These are phyloP conservation scores for Drosophila lacicola DNA, from an alignment of 2,888 invertebrate genomes.

Conservation along the genomic window DNA sequence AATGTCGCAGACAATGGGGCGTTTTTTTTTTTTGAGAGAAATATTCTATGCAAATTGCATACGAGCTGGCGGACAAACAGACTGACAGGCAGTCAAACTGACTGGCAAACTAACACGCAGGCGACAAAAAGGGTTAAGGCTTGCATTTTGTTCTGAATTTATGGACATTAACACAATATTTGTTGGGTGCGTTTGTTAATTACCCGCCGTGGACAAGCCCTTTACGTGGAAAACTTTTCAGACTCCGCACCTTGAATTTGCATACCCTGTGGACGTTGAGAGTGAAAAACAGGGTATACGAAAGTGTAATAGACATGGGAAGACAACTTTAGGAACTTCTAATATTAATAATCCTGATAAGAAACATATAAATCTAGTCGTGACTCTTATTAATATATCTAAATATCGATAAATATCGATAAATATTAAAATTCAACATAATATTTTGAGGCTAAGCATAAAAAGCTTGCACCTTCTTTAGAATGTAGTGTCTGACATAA, in stretches of 20 bases:
- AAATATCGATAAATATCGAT: too few species aligned
- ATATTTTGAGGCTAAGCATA: not conserved
- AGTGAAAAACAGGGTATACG: too few species aligned
- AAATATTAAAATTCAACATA: not conserved
- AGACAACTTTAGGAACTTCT: too few species aligned
- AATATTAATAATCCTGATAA: too few species aligned
- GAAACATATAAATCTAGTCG: too few species aligned
- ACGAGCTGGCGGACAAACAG: not conserved
- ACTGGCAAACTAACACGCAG: slow-evolving; percentile 16
- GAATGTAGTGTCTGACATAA: too few species aligned
- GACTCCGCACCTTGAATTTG: not conserved
- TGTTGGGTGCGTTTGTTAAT: slow-evolving; percentile 55
- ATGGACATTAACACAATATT: slow-evolving; percentile 74
- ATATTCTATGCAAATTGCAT: slow-evolving; percentile 70
- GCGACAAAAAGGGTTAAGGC: slow-evolving; percentile 66
- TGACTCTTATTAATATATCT: too few species aligned
- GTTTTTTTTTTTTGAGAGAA: slow-evolving; percentile 54
- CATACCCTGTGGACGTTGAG: not conserved
- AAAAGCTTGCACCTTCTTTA: too few species aligned
- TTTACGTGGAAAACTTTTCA: slow-evolving; percentile 49
- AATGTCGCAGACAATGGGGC: slow-evolving; percentile 76
- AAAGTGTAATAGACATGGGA: not conserved
- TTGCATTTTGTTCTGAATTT: slow-evolving; percentile 52
- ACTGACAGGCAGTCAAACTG: not conserved
- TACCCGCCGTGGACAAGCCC: slow-evolving; percentile 47